Evolutionary conservation across 1,140 invertebrate genomes (phyloP).

Genomic region (Drosophila saltans): DNA sequence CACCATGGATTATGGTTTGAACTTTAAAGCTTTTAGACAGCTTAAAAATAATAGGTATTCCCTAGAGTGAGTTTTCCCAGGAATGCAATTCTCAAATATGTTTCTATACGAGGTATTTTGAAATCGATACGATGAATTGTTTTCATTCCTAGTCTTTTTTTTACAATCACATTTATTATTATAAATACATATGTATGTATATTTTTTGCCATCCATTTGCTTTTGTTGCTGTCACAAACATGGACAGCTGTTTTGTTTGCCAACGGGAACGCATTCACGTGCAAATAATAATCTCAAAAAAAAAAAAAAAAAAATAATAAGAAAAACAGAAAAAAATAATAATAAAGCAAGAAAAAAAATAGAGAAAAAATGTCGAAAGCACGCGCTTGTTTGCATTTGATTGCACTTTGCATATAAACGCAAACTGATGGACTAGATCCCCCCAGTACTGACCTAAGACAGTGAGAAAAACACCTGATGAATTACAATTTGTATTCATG

Average conservation of each 20-base stretch:
- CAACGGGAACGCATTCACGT: conserved; percentile 58
- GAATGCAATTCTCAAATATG: no score
- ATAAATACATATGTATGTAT: conserved; percentile 14
- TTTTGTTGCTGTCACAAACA: conserved; percentile 46
- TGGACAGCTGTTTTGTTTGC: conserved; percentile 56
- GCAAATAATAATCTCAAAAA: conserved; percentile 51
- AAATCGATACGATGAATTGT: background rate
- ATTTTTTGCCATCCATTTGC: conserved; percentile 61
- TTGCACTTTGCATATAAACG: conserved; percentile 60
- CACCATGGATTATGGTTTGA: no score
- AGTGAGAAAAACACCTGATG: conserved; percentile 20
- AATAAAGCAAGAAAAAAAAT: conserved; percentile 19
- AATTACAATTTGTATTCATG: conserved; percentile 4
- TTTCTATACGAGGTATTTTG: background rate
- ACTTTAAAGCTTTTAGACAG: no score
- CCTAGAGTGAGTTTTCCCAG: no score
- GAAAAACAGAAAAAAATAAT: conserved; percentile 33
- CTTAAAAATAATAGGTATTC: no score
- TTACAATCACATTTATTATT: conserved; percentile 52
- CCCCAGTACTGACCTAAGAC: conserved; percentile 44
- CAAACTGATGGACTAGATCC: conserved; percentile 26
- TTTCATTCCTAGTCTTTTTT: conserved; percentile 39
- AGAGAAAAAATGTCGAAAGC: conserved; percentile 42
- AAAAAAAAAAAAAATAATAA: background rate
- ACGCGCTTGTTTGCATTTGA: conserved; percentile 79